These are phyloP conservation scores for Scarus forsteni DNA, from an alignment of 2,797 vertebrate genomes.

Conservation along the genomic window DNA sequence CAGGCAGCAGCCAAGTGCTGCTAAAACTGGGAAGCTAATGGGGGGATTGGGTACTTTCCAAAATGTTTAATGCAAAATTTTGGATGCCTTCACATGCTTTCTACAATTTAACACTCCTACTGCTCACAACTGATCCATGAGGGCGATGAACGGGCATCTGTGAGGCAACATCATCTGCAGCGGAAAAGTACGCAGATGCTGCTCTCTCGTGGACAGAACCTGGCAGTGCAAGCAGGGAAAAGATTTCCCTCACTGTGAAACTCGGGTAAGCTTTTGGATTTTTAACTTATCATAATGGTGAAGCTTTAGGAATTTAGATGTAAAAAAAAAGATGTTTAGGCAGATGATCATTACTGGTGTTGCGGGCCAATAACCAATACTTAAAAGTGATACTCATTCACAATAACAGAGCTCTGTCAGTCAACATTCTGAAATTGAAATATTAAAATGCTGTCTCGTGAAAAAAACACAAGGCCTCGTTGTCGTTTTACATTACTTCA, in stretches of 20 bases:
- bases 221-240: constrained; percentile 25
- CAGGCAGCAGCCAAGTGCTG: background rate
- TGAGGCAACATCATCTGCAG: background rate
- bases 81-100: background rate
- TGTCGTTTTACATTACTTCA: too few relatives aligned
- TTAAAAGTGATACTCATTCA: too few relatives aligned
- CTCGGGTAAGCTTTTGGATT: background rate
- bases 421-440: too few relatives aligned
- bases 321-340: too few relatives aligned
- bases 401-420: too few relatives aligned
- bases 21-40: background rate
- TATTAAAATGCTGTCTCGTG: too few relatives aligned
- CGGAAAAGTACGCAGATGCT: constrained; percentile 38
- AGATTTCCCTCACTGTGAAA: background rate
- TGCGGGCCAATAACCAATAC: too few relatives aligned
- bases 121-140: background rate
- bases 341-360: too few relatives aligned
- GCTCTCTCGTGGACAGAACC: constrained; percentile 67
- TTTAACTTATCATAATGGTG: background rate
- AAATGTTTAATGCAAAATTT: background rate
- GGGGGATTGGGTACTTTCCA: background rate
- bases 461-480: too few relatives aligned
- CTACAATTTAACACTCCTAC: constrained; percentile 2
- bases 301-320: background rate
- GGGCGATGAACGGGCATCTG: background rate